These are phyloP conservation scores for Leptinotarsa texana DNA, from an alignment of 1,140 invertebrate species.

Conservation along the genomic window DNA sequence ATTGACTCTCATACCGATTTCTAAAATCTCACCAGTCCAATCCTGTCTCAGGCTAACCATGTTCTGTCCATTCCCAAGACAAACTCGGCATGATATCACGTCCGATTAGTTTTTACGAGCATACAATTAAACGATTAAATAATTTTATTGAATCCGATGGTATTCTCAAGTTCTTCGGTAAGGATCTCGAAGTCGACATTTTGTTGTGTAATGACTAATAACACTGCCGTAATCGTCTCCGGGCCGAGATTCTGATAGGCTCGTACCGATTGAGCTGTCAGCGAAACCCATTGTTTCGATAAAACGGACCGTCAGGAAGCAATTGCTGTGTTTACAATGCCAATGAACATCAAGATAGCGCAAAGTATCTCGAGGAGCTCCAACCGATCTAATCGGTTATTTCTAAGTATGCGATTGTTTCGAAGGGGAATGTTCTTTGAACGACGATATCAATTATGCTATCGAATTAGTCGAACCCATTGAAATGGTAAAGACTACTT, in stretches of 20 bases:
- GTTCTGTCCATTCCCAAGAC: not conserved
- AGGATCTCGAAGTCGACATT: not conserved
- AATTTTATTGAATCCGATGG: not conserved
- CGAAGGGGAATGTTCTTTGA: not conserved
- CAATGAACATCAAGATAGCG: not conserved
- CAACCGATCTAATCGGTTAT: too few species aligned
- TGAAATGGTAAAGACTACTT: not conserved
- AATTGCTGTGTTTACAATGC: not conserved
- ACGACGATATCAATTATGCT: not conserved
- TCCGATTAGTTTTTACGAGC: constrained; percentile 5
- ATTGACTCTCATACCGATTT: too few species aligned
- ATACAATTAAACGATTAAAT: constrained; percentile 9
- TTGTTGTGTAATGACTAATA: constrained; percentile 6
- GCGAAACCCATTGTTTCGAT: not conserved
- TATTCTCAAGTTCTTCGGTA: not conserved
- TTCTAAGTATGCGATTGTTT: not conserved
- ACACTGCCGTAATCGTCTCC: not conserved
- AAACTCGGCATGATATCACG: not conserved
- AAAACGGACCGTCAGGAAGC: not conserved
- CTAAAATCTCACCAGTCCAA: not conserved
- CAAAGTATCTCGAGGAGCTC: too few species aligned
- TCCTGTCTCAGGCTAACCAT: not conserved
- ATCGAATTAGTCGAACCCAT: not conserved
- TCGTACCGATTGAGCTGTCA: not conserved
- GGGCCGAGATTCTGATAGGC: not conserved